A percentile compares a stretch with the other conserved stretches of the same genome.
phyloP scores from a whole-genome alignment of 2,113 vertebrate genomes.

The Epinephelus cyanopodus region DNA sequence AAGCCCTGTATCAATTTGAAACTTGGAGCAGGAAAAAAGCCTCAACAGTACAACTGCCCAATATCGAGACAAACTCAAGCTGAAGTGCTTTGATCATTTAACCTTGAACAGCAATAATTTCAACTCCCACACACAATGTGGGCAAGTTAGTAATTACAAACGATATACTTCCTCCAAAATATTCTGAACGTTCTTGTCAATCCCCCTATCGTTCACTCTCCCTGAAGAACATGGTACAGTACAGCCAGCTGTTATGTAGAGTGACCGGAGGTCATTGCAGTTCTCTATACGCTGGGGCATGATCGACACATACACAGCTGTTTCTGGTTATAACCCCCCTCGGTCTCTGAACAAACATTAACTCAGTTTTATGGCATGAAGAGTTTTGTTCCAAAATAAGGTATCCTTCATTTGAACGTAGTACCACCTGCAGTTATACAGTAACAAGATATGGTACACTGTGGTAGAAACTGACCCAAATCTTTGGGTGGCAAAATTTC shows the following conservation, averaged over 20 bases:
- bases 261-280: conserved; percentile 9
- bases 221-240: not conserved
- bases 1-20: conserved; percentile 16
- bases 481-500: not conserved
- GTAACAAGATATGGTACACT: conserved; percentile 10
- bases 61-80: conserved; percentile 7
- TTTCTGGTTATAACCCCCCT: conserved; percentile 48
- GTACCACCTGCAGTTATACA: conserved; percentile 5
- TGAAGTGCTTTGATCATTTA: conserved; percentile 11
- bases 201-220: not conserved
- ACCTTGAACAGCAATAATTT: conserved; percentile 13
- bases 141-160: not conserved
- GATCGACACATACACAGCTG: conserved; percentile 58
- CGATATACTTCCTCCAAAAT: conserved; percentile 4
- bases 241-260: conserved; percentile 17
- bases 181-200: not conserved
- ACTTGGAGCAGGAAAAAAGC: not conserved
- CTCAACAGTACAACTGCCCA: not conserved
- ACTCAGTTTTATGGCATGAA: conserved; percentile 21
- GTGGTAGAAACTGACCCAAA: not conserved
- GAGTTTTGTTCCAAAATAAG: conserved; percentile 4
- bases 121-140: not conserved
- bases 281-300: conserved; percentile 5
- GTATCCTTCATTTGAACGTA: conserved; percentile 10
- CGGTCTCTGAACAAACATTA: conserved; percentile 52